Conservation (phyloP, 2,797 vertebrate species). For the Amniataba percoides region DNA sequence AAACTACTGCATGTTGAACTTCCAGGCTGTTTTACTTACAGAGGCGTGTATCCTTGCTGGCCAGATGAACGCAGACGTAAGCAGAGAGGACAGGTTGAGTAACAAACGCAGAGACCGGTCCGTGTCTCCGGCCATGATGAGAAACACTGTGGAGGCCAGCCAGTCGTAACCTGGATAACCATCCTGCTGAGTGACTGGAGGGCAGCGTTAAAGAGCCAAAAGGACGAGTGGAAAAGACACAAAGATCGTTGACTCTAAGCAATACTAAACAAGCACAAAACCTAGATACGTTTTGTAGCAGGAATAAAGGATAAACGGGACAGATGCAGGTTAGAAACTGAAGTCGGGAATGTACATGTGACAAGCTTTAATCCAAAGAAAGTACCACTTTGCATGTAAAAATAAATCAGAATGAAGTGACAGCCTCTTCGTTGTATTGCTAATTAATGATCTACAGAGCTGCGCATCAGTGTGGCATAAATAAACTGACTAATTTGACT, state of each 20-base stretch:
- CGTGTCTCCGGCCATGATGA: conserved; percentile 89
- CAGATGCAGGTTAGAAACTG: background rate
- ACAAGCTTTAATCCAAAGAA: conserved; percentile 7
- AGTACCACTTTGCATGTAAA: background rate
- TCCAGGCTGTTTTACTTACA: conserved; percentile 81
- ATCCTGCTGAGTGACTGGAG: conserved; percentile 85
- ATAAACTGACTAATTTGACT: background rate
- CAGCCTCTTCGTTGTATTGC: conserved; percentile 1
- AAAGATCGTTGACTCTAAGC: background rate
- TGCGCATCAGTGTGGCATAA: background rate
- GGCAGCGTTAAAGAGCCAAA: conserved; percentile 84
- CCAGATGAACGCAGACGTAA: conserved; percentile 94
- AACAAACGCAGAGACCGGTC: conserved; percentile 87
- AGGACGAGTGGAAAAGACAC: background rate
- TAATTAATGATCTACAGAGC: conserved; percentile 19
- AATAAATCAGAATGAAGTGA: background rate
- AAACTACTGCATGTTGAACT: background rate
- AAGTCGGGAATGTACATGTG: no score
- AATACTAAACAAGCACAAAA: background rate
- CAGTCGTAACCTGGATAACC: conserved; percentile 91
- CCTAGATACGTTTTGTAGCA: background rate
- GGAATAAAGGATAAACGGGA: background rate
- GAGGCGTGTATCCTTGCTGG: conserved; percentile 89
- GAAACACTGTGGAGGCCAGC: conserved; percentile 93
- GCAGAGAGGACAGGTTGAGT: conserved; percentile 88